A percentile compares a stretch with the other conserved stretches of the same genome.
Evolutionary conservation across 2,888 invertebrate species (phyloP).

Genomic region (Tipula unca): DNA sequence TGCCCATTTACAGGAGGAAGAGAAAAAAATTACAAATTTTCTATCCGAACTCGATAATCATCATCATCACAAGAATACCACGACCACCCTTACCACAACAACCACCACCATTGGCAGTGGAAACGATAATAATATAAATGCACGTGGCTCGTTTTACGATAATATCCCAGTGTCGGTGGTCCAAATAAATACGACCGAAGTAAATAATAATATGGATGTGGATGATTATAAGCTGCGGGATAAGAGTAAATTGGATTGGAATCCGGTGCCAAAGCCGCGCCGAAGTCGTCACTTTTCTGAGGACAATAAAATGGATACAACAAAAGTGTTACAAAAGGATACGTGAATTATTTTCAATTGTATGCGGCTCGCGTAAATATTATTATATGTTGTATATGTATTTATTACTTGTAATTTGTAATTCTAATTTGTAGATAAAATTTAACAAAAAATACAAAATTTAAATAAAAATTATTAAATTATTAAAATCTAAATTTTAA

Average conservation of each 20-base stretch:
- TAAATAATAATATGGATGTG: slow-evolving; percentile 27
- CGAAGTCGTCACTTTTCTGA: slow-evolving; percentile 33
- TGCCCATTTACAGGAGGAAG: slow-evolving; percentile 19
- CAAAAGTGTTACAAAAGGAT: background rate
- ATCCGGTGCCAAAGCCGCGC: slow-evolving; percentile 41
- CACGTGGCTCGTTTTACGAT: slow-evolving; percentile 14
- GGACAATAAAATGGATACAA: slow-evolving; percentile 20
- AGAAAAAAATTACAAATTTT: slow-evolving; percentile 19
- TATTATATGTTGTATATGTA: background rate
- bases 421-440: background rate
- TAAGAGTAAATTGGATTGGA: slow-evolving; percentile 38
- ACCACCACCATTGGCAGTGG: background rate
- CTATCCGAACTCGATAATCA: background rate
- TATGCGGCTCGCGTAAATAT: background rate
- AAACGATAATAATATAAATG: background rate
- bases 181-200: slow-evolving; percentile 22
- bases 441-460: background rate
- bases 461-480: background rate
- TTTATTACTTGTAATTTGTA: slow-evolving; percentile 1
- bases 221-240: slow-evolving; percentile 32
- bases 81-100: background rate
- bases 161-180: slow-evolving; percentile 23
- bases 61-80: slow-evolving; percentile 1
- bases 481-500: background rate
- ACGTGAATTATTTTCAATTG: background rate